These are phyloP conservation scores for Heliconius hewitsoni DNA, from an alignment of 1,140 invertebrate genomes.

Conservation along the genomic window DNA sequence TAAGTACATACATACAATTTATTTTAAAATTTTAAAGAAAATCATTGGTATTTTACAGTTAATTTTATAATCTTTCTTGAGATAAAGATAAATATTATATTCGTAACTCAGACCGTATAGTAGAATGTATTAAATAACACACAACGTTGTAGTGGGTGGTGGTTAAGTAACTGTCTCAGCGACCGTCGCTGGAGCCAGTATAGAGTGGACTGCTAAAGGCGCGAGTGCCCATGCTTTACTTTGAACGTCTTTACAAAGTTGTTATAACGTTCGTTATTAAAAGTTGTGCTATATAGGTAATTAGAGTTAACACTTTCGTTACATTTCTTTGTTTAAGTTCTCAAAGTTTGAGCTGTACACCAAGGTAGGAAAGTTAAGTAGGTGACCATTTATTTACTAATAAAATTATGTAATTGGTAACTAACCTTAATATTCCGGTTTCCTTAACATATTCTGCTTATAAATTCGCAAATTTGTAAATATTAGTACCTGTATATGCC, in stretches of 20 bases:
- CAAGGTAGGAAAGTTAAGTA: slow-evolving; percentile 15
- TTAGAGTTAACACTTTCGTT: neutral
- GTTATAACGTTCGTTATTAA: neutral
- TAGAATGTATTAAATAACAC: slow-evolving; percentile 43
- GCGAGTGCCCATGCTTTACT: slow-evolving; percentile 23
- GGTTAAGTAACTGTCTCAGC: slow-evolving; percentile 44
- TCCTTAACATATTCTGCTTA: slow-evolving; percentile 26
- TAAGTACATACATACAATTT: too few relatives aligned
- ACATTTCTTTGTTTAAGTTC: neutral
- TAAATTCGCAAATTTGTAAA: slow-evolving; percentile 19
- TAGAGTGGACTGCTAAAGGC: slow-evolving; percentile 21
- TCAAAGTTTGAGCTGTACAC: neutral
- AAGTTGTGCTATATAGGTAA: neutral
- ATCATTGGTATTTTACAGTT: neutral
- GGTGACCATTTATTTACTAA: slow-evolving; percentile 42
- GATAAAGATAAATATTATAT: neutral
- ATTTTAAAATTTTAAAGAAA: neutral
- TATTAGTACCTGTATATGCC: neutral
- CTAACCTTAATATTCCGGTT: slow-evolving; percentile 40
- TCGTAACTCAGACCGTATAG: neutral
- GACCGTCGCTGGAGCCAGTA: slow-evolving; percentile 30
- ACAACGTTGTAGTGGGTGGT: slow-evolving; percentile 42
- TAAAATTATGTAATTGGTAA: slow-evolving; percentile 47
- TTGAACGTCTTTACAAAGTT: neutral
- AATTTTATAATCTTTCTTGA: neutral